Base-by-base conservation (phyloP, 2,888 invertebrate genomes). In the Limnephilus rhombicus region DNA sequence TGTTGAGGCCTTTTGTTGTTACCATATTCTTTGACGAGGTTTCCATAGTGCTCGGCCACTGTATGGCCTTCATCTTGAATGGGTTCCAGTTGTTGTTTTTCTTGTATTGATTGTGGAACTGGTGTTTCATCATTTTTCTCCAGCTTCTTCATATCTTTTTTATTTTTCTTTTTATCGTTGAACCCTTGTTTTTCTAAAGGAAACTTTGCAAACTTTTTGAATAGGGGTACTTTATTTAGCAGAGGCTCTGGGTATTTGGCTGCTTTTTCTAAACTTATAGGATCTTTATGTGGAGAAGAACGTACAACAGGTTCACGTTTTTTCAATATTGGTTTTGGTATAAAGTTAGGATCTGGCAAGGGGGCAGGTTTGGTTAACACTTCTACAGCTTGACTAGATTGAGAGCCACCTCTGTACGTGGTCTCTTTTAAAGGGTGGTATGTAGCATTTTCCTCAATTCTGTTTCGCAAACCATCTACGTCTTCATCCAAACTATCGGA, bases 271-370 rank as follows among this genome's bases (percentile, higher is more conserved):
- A 94, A 91, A 34, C 91, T 86, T 24, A 80, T 88, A 49, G 88
- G 45, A 90, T 87, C 85, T 92, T 92, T 91, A 34, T 29, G 53
- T 31, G 87, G 87, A 34, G 68, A 53, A 24, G 87, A 94, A 41
- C 94, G 94, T 11, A 95, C 94, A 85, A 96, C 95, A 49, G 94
- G 94, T 93, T 96, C 96, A 92, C 96, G 96, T 91, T 97, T 96
- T 94, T 98, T 98, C 24, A 98, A 94, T 94, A 98, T 98, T 0
- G 98, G 98, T 94, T 98, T 98, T 0, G 98, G 98, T 68, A 97
- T 95, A 94, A 97, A 97, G 94, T 97, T 97, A 0, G 98, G 97
- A 94, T 97, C 97, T 0, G 97, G 97, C 85, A 97, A 95, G n/a
- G 97, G 97, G 92, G 96, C 95, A 0, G 97, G 97, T 94, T 97